phyloP scores from a whole-genome alignment of 2,888 invertebrate species.

The Microctonus hyperodae region DNA sequence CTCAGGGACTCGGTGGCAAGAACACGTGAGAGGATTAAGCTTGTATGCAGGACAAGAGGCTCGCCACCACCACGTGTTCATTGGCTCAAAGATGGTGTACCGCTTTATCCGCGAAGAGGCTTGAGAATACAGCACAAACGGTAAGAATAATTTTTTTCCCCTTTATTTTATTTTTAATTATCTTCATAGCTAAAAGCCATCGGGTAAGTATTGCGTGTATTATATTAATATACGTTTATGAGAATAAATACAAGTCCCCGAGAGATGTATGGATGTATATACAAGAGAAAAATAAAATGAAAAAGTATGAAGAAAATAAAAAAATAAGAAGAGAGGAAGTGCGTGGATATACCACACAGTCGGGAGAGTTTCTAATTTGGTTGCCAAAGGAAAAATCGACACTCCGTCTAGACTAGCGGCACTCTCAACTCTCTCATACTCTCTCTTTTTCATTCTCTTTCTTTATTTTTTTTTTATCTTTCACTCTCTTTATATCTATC shows the following conservation, averaged over 20 bases:
- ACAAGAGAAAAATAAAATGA: neutral
- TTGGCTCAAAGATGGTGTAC: constrained; percentile 61
- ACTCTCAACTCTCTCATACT: constrained; percentile 35
- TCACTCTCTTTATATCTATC: constrained; percentile 28
- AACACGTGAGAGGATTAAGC: constrained; percentile 61
- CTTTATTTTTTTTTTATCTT: constrained; percentile 29
- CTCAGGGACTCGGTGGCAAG: constrained; percentile 62
- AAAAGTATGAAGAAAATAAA: constrained; percentile 28
- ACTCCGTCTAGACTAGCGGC: constrained; percentile 47
- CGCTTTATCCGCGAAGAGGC: constrained; percentile 59
- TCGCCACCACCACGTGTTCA: constrained; percentile 61
- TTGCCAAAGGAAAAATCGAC: constrained; percentile 58
- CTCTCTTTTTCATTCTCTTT: constrained; percentile 29
- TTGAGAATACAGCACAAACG: constrained; percentile 62
- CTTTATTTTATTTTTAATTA: constrained; percentile 37
- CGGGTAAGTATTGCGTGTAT: neutral
- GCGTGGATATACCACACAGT: constrained; percentile 24
- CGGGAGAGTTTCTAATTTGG: constrained; percentile 45
- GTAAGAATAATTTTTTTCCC: constrained; percentile 60
- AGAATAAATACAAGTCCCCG: neutral
- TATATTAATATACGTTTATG: neutral
- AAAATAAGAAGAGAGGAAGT: constrained; percentile 26
- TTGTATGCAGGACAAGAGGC: constrained; percentile 61
- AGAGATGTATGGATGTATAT: neutral
- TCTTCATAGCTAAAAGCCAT: neutral